These are phyloP conservation scores for Nesogale talazaci DNA, from an alignment of 2,113 vertebrate genomes.

Conservation along the genomic window DNA sequence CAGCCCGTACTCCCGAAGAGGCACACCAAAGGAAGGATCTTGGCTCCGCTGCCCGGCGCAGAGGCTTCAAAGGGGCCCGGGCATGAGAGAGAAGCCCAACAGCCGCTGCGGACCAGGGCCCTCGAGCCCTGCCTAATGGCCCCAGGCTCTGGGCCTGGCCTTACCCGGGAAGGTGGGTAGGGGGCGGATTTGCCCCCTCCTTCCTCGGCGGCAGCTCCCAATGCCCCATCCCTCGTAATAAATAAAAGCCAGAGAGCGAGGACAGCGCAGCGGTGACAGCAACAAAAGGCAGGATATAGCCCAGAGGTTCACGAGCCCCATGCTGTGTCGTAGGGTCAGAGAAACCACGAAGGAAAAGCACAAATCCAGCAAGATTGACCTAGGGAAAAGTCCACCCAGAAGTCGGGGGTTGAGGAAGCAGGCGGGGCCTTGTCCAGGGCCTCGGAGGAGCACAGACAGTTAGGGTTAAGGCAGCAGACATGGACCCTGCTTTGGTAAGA, in stretches of 20 bases:
- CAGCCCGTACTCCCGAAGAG: constrained; percentile 62
- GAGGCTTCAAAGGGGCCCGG: constrained; percentile 30
- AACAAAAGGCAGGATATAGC: constrained; percentile 6
- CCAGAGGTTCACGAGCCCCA: constrained; percentile 67
- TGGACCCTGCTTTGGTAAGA: constrained; percentile 77
- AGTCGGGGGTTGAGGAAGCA: constrained; percentile 49
- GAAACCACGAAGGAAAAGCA: constrained; percentile 69
- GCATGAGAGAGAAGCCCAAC: not conserved
- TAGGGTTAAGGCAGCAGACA: constrained; percentile 82
- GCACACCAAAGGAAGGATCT: constrained; percentile 16
- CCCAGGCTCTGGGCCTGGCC: constrained; percentile 4
- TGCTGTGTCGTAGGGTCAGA: constrained; percentile 69
- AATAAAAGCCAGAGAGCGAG: constrained; percentile 67
- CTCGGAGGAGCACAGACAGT: constrained; percentile 62
- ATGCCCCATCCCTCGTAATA: constrained; percentile 65
- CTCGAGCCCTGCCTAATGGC: not conserved
- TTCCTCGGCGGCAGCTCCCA: constrained; percentile 60
- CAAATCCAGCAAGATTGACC: constrained; percentile 63
- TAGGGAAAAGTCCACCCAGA: constrained; percentile 41
- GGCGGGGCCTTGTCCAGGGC: constrained; percentile 55
- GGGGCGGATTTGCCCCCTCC: constrained; percentile 26
- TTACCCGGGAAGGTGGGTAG: constrained; percentile 7
- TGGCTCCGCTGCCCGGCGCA: not conserved
- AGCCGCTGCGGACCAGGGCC: not conserved
- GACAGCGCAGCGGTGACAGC: constrained; percentile 42